Evolutionary conservation across 1,140 invertebrate genomes (phyloP), one percentile per base, ranked within the genome.

Genomic region (Neelides sp.): DNA sequence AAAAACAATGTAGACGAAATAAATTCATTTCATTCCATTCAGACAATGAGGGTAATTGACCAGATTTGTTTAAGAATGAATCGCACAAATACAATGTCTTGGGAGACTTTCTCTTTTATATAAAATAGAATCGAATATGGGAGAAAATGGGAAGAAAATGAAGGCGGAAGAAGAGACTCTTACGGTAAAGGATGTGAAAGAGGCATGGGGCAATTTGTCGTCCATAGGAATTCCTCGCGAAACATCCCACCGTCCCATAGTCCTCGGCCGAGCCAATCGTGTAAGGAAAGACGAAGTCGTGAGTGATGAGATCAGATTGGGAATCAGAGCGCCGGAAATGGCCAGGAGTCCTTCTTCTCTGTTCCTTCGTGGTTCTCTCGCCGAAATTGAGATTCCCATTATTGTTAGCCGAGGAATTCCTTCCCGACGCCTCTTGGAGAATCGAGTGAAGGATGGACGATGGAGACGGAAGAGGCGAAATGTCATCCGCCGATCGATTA

Each of bases 191-290:
- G 42, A 90, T 75, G 65, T 82, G 77, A 66, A 89, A 85, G 43
- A 84, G 68, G 64, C 87, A 91, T 4, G 87, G 85, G 55, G 72
- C 73, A 52, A 74, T 74, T 68, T 89, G 85, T 61, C 78, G 75
- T 39, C 87, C 87, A 8, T 89, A 77, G 54, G 74, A 75, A 69
- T 89, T 90, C 61, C 75, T 79, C 1, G 85, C 85, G 84, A 84
- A 90, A 63, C 87, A 91, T 10, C 82, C 78, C 0, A 91, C 68
- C 46, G 80, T 83, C 45, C 85, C 85, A 55, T 85, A 77, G 64
- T 90, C 85, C 17, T 75, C 73, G 45, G 77, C 75, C 39, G 65
- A 36, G 10, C 17, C 39, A 22, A 55, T 39, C 40, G 41, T 24
- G 28, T 59, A 59, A 13, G 52, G 24, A 19, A 58, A 24, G 12